These are phyloP conservation scores for Aplysia californica DNA, from an alignment of 1,140 invertebrate genomes.

Conservation along the genomic window DNA sequence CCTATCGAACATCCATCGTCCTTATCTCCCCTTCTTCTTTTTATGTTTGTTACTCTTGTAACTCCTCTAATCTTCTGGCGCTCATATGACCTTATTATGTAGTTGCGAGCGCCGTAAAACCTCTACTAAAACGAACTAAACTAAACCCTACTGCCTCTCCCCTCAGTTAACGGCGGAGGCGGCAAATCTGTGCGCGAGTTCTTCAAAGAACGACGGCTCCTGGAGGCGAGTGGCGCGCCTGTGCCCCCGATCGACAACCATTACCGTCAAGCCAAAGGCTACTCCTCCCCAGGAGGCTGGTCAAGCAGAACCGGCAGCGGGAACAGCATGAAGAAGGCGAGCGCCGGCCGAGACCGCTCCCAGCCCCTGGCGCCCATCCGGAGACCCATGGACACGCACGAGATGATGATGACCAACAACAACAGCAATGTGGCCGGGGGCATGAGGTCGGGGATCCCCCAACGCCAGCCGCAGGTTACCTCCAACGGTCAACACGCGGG, in stretches of 20 bases:
- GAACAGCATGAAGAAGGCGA: constrained; percentile 29
- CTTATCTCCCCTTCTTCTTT: no score
- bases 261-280: constrained; percentile 38
- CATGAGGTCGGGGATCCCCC: constrained; percentile 14
- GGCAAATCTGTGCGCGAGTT: constrained; percentile 45
- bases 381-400: neutral
- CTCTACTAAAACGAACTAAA: no score
- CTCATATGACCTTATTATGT: no score
- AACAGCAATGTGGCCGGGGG: no score
- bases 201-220: constrained; percentile 45
- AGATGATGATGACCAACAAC: neutral
- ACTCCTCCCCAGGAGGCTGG: constrained; percentile 15
- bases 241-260: constrained; percentile 48
- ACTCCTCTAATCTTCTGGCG: no score
- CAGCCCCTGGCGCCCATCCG: constrained; percentile 50
- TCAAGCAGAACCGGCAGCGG: constrained; percentile 17
- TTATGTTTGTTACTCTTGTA: no score
- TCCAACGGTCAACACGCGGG: neutral
- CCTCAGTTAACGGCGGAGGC: no score
- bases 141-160: no score
- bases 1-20: no score
- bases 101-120: no score
- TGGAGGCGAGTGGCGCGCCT: constrained; percentile 33
- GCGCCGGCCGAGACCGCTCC: constrained; percentile 49
- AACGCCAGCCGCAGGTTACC: neutral